Evolutionary conservation across 1,140 invertebrate species (phyloP).

Genomic region (Hylaeus anthracinus): DNA sequence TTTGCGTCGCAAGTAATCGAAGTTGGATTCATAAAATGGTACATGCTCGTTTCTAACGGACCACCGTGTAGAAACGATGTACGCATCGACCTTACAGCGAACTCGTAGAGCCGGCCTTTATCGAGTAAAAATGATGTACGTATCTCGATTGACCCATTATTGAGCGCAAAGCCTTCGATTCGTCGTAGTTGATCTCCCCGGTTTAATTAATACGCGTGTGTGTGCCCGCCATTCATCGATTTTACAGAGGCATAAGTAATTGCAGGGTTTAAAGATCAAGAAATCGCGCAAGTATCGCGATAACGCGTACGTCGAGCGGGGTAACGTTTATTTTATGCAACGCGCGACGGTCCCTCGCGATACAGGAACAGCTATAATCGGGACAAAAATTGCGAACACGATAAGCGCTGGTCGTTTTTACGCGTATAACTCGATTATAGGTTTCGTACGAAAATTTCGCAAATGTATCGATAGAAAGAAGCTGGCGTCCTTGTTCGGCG

Average conservation of each 20-base stretch:
- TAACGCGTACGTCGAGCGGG: background rate
- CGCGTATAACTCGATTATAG: conserved; percentile 30
- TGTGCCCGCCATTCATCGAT: conserved; percentile 4
- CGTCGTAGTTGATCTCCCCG: background rate
- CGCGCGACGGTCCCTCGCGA: background rate
- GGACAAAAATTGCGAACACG: background rate
- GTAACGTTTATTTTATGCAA: conserved; percentile 13
- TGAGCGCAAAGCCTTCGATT: conserved; percentile 3
- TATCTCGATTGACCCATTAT: conserved; percentile 25
- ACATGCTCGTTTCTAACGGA: background rate
- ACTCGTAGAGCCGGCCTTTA: background rate
- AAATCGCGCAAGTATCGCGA: background rate
- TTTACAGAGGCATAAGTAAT: background rate
- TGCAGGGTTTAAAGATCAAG: background rate
- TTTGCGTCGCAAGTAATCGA: no score
- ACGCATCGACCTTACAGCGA: background rate
- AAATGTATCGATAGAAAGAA: conserved; percentile 21
- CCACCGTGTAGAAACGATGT: background rate
- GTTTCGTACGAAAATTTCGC: background rate
- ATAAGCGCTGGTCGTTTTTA: conserved; percentile 39
- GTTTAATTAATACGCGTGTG: background rate
- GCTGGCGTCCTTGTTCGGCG: conserved; percentile 36
- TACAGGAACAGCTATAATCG: background rate
- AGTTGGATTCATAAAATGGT: no score
- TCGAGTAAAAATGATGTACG: background rate